Evolutionary conservation across 2,888 invertebrate genomes (phyloP).

Genomic region (Busseola fusca): DNA sequence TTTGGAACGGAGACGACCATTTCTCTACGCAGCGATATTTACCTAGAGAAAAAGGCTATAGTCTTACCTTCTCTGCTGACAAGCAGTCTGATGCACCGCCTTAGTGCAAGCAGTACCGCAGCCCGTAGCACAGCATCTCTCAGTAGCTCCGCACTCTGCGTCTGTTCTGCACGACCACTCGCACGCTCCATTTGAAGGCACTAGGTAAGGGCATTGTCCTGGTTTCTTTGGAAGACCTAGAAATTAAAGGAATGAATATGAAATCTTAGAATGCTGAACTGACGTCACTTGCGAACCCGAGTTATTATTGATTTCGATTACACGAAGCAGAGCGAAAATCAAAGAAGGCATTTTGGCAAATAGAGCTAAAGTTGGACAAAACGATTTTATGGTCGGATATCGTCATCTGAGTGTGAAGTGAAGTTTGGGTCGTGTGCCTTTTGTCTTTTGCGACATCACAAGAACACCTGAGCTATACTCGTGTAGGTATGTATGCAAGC

Average conservation of each 20-base stretch:
- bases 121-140: slow-evolving; percentile 95
- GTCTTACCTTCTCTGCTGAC: slow-evolving; percentile 90
- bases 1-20: background rate
- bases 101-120: slow-evolving; percentile 95
- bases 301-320: background rate
- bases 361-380: background rate
- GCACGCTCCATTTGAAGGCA: slow-evolving; percentile 91
- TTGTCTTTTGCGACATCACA: too few relatives aligned
- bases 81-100: slow-evolving; percentile 92
- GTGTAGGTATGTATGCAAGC: too few relatives aligned
- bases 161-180: slow-evolving; percentile 94
- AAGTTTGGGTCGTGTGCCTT: background rate
- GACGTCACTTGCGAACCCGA: rapidly evolving
- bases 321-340: background rate
- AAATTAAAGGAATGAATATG: background rate
- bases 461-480: too few relatives aligned
- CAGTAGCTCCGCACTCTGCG: slow-evolving; percentile 91
- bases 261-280: background rate
- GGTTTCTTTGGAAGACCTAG: slow-evolving; percentile 91
- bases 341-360: too few relatives aligned
- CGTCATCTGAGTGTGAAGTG: background rate
- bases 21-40: background rate
- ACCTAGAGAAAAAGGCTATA: background rate
- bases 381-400: background rate
- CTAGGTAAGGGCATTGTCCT: slow-evolving; percentile 95